A percentile compares a stretch with the other conserved stretches of the same genome.
Evolutionary conservation across 1,140 invertebrate species (phyloP).

Genomic region (Chelonus insularis): DNA sequence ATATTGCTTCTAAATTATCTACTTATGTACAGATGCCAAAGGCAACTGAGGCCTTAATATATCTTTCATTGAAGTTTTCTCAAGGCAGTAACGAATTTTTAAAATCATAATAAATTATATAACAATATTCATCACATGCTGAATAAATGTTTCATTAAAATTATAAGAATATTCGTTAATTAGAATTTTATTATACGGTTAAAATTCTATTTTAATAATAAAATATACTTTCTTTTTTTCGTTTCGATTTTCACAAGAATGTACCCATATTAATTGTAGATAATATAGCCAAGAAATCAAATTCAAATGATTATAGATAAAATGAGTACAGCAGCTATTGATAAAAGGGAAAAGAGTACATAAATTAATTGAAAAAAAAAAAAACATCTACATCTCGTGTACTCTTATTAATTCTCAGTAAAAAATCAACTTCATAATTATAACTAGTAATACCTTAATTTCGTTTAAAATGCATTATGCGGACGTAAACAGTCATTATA

Average conservation of each 20-base stretch:
- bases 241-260: too few relatives aligned
- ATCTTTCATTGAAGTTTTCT: not conserved
- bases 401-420: not conserved
- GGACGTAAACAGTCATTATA: slow-evolving; percentile 8
- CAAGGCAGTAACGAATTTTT: not conserved
- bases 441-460: not conserved
- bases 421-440: not conserved
- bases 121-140: not conserved
- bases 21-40: slow-evolving; percentile 33
- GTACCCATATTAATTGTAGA: too few relatives aligned
- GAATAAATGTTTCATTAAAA: too few relatives aligned
- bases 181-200: too few relatives aligned
- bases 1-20: slow-evolving; percentile 21
- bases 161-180: too few relatives aligned
- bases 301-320: too few relatives aligned
- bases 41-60: slow-evolving; percentile 24
- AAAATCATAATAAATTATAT: not conserved
- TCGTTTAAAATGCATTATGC: slow-evolving; percentile 3
- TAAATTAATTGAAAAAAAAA: not conserved
- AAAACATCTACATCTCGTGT: not conserved
- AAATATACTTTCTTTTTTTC: too few relatives aligned
- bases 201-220: too few relatives aligned
- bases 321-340: too few relatives aligned
- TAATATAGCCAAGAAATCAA: too few relatives aligned
- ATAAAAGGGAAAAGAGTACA: not conserved